Evolutionary conservation across 1,140 invertebrate species (phyloP), one percentile per base, ranked within the genome.

Genomic region (Drosophila tani): DNA sequence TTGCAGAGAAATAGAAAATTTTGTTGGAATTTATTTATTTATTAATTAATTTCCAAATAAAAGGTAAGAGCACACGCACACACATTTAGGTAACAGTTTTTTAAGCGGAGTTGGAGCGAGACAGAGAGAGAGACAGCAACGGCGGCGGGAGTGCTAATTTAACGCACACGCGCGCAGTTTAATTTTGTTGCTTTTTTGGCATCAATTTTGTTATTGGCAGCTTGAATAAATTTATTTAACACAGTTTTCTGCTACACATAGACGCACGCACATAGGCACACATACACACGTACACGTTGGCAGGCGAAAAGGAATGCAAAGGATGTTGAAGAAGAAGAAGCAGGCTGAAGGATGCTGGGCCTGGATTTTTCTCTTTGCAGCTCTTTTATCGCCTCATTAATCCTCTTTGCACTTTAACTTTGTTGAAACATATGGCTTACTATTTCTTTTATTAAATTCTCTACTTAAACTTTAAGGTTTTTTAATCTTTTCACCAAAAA

Each of bases 321-420:
- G 47, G 64, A 53, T 32, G 53, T 35, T 15, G 46, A 56, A 51
- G 75, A 71, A 53, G 58, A 58, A 58, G 62, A 58, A 53, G 67
- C 62, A 71, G 56, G 62, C 49, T 49, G 53, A 84, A 84, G 78
- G 84, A 88, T 88, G 85, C 85, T 88, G 68, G 35, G 47, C 49
- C 49, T 43, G 50, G 19, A 51, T 14, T 68, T 71, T 49, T 21
- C 40, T 51, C 58, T 73, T 71, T 57, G n/a, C 67, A 49, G 27
- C 35, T 8, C 27, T 17, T 59, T 68, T 32, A 12, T 40, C 21
- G 45, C 46, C 32, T 35, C 14, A 14, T 17, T 14, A 1, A 4
- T n/a, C 9, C 5, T 24, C n/a, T 17, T n/a, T 32, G n/a, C 35
- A 58, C 67, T 29, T 60, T 21, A 3, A 21, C 43, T 29, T 60